A percentile compares a stretch with the other conserved stretches of the same genome.
Evolutionary conservation across 2,888 invertebrate genomes (phyloP).

Genomic region (Cinara cedri): DNA sequence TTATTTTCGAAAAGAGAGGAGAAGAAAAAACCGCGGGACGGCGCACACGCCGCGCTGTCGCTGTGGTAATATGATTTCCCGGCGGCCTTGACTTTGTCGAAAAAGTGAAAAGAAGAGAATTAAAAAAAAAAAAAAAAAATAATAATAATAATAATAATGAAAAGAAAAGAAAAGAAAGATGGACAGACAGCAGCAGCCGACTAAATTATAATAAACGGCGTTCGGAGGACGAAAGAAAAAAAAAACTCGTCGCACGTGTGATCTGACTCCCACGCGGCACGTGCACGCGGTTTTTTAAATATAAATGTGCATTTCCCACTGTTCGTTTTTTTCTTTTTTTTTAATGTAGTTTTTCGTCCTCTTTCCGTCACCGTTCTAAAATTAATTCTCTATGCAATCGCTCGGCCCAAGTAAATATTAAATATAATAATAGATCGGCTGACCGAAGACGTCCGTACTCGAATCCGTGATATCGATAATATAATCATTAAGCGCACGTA

Average conservation of each 20-base stretch:
- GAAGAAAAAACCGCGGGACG: neutral
- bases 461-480: neutral
- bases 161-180: neutral
- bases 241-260: slow-evolving; percentile 2
- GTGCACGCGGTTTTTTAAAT: slow-evolving; percentile 11
- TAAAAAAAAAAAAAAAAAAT: neutral
- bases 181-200: neutral
- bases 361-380: neutral
- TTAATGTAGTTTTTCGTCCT: neutral
- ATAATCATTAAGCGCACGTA: slow-evolving; percentile 9
- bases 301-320: slow-evolving; percentile 37
- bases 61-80: slow-evolving; percentile 16
- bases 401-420: neutral
- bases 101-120: slow-evolving; percentile 46
- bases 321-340: slow-evolving; percentile 8
- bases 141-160: neutral
- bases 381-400: slow-evolving; percentile 30
- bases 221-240: no score
- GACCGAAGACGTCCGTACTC: slow-evolving; percentile 12
- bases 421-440: slow-evolving; percentile 2
- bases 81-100: slow-evolving; percentile 28
- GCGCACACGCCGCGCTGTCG: neutral
- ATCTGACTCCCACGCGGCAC: slow-evolving; percentile 18
- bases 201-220: no score
- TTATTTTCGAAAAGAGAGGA: neutral